Evolutionary conservation across 2,888 invertebrate species (phyloP).

Genomic region (Drosophila glabriapex): DNA sequence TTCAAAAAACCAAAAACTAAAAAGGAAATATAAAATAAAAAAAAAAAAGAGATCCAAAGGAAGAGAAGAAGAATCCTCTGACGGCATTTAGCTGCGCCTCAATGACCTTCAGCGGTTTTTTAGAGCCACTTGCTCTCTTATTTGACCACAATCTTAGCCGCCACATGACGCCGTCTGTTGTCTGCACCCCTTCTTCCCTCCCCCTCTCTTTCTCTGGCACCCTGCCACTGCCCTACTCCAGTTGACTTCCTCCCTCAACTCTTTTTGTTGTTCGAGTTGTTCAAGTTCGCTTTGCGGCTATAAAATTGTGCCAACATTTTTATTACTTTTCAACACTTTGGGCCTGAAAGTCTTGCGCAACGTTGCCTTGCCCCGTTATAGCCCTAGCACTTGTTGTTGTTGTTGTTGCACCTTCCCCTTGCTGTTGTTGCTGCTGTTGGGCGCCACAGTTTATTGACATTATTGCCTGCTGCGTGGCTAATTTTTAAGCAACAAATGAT

Average conservation of each 20-base stretch:
- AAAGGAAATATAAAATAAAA: background rate
- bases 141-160: constrained; percentile 31
- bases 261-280: constrained; percentile 18
- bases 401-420: constrained; percentile 11
- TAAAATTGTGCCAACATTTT: constrained; percentile 82
- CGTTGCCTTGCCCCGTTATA: constrained; percentile 20
- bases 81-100: constrained; percentile 57
- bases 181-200: constrained; percentile 1
- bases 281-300: constrained; percentile 48
- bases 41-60: constrained; percentile 6
- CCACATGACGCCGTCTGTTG: constrained; percentile 68
- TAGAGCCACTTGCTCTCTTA: constrained; percentile 23
- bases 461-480: constrained; percentile 61
- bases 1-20: background rate
- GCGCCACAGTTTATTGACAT: constrained; percentile 70
- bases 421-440: constrained; percentile 38
- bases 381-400: constrained; percentile 37
- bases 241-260: constrained; percentile 41
- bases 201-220: background rate
- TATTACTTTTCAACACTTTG: constrained; percentile 81
- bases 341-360: constrained; percentile 26
- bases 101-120: constrained; percentile 69
- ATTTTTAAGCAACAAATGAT: constrained; percentile 53
- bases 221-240: background rate
- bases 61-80: constrained; percentile 1